These are phyloP conservation scores for Labrus mixtus DNA, from an alignment of 2,113 vertebrate species.

Conservation along the genomic window DNA sequence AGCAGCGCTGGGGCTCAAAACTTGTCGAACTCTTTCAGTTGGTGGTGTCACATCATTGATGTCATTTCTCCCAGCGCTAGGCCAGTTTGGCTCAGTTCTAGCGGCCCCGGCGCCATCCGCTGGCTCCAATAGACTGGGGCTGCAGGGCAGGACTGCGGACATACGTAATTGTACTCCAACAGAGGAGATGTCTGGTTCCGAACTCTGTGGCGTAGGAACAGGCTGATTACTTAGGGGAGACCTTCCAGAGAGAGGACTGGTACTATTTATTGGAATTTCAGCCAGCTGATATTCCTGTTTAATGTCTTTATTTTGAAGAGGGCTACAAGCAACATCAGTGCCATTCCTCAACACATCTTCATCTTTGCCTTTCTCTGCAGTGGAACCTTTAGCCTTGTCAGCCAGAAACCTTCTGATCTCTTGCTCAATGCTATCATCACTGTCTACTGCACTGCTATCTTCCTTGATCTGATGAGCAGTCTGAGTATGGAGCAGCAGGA, in stretches of 20 bases:
- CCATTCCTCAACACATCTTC: slow-evolving; percentile 41
- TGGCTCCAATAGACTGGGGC: slow-evolving; percentile 57
- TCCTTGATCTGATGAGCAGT: slow-evolving; percentile 62
- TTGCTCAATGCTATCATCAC: slow-evolving; percentile 95
- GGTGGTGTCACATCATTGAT: not conserved
- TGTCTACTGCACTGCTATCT: slow-evolving; percentile 93
- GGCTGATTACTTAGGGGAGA: not conserved
- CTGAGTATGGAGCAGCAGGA: not conserved
- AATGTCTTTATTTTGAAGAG: slow-evolving; percentile 34
- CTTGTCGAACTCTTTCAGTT: slow-evolving; percentile 20
- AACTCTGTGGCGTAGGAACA: slow-evolving; percentile 4
- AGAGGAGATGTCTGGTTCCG: not conserved
- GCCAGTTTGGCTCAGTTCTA: slow-evolving; percentile 38
- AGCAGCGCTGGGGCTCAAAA: slow-evolving; percentile 20
- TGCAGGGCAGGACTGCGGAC: slow-evolving; percentile 40
- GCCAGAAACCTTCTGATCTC: slow-evolving; percentile 94
- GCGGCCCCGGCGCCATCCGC: slow-evolving; percentile 65
- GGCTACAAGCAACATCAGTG: not conserved
- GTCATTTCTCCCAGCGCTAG: not conserved
- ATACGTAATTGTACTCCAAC: slow-evolving; percentile 11
- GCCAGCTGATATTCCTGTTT: slow-evolving; percentile 76
- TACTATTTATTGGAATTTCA: slow-evolving; percentile 65
- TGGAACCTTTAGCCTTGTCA: slow-evolving; percentile 90
- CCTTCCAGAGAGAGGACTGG: slow-evolving; percentile 15
- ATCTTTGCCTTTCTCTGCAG: slow-evolving; percentile 40